Conservation (phyloP, 1,140 invertebrate genomes). For the Drosophila orosa region DNA sequence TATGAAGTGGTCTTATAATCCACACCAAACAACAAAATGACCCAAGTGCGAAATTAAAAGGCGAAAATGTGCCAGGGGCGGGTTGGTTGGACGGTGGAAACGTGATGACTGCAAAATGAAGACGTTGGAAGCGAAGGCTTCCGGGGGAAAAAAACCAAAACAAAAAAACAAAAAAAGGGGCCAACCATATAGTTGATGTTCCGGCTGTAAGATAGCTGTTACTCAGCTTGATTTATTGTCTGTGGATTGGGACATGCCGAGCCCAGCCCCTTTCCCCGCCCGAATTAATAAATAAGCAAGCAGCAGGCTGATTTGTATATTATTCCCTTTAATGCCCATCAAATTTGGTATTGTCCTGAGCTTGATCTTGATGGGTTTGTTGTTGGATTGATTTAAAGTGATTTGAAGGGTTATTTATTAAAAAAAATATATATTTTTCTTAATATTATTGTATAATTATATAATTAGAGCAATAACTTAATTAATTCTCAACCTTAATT, state of each 20-base stretch:
- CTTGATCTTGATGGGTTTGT: background rate
- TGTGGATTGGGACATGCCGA: slow-evolving; percentile 2
- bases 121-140: slow-evolving; percentile 27
- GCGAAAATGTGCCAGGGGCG: slow-evolving; percentile 70
- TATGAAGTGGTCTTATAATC: slow-evolving; percentile 82
- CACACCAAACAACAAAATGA: slow-evolving; percentile 82
- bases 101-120: slow-evolving; percentile 70
- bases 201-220: slow-evolving; percentile 30
- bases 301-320: slow-evolving; percentile 8
- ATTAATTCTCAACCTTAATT: background rate
- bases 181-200: slow-evolving; percentile 37
- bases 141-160: slow-evolving; percentile 5
- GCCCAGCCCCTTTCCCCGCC: too few relatives aligned
- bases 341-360: background rate
- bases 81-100: slow-evolving; percentile 30
- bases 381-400: background rate
- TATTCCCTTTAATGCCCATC: slow-evolving; percentile 6
- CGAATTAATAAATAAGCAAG: slow-evolving; percentile 34
- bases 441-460: background rate
- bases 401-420: background rate
- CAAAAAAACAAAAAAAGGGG: background rate
- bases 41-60: slow-evolving; percentile 82
- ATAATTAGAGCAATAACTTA: background rate
- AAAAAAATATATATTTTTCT: too few relatives aligned
- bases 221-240: slow-evolving; percentile 45